Evolutionary conservation across 64 coral and sea anemone species (phyloP), one percentile per base, ranked within the genome.

Genomic region (Anthopleura sola): DNA sequence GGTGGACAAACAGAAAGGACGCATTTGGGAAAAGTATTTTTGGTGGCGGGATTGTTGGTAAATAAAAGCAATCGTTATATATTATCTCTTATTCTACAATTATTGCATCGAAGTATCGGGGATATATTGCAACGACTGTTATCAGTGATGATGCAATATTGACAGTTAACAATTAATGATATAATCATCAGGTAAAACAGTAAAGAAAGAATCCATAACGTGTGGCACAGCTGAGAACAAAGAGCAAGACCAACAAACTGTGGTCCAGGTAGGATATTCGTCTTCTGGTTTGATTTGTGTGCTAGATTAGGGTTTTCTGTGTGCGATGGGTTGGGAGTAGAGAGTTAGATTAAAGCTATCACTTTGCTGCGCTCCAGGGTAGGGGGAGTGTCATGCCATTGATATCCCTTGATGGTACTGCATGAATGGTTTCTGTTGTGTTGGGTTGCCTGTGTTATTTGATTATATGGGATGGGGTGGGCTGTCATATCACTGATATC

Each of bases 1-100:
- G 92, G 92, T 94, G 92, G 92, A 84, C 84, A 16, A 94, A 94
- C 36, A 69, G 64, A 26, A 94, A 94, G 62, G 92, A 94, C 64
- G 78, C 88, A 26, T 76, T 78, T 32, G 92, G 88, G 7, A 94
- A 87, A 28, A 90, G 84, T 29, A 94, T 93, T 76, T 93, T 93
- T 76, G 92, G 92, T 37, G 87, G 83, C 85, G 92, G 92, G 75
- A 90, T 93, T 75, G 68, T 93, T 74, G 92, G 92, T 64, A 79
- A 79, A 48, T 79, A 44, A 76, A 28, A 62, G 58, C 50, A n/a
- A n/a, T n/a, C n/a, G n/a, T n/a, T n/a, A n/a, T n/a, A n/a, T n/a
- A 40, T 40, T 44, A 44, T 3, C 7, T 2, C 7, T 44, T 7
- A 44, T 2, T 44, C 2, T 44, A 44, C 39, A 3, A 44, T 44